These are phyloP conservation scores for Bradypus variegatus DNA, from an alignment of 2,797 vertebrate genomes.

Conservation along the genomic window DNA sequence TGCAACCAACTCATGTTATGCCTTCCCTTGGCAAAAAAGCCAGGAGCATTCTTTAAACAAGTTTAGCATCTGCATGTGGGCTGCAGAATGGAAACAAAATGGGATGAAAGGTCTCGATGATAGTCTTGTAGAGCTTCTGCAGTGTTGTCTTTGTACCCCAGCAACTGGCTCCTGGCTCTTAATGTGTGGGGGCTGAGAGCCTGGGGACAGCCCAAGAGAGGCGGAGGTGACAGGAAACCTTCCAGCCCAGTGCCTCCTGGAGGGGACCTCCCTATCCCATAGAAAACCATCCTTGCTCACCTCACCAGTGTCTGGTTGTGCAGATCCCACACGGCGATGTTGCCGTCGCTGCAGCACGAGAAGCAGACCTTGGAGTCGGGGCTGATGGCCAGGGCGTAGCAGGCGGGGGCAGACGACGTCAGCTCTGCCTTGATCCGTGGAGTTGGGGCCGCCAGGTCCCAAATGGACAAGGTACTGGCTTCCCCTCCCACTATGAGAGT, in stretches of 20 bases:
- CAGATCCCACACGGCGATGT: constrained; percentile 85
- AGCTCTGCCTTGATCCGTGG: constrained; percentile 84
- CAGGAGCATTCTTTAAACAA: not conserved
- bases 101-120: not conserved
- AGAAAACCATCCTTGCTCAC: constrained; percentile 66
- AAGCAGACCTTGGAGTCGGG: constrained; percentile 86
- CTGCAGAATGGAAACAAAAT: not conserved
- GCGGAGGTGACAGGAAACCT: not conserved
- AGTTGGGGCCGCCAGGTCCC: constrained; percentile 84
- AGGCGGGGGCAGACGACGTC: constrained; percentile 83
- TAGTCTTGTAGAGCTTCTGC: not conserved
- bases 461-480: constrained; percentile 84
- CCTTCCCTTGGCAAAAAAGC: not conserved
- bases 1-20: too few species aligned
- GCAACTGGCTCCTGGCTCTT: not conserved
- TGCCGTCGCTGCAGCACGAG: constrained; percentile 84
- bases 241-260: not conserved
- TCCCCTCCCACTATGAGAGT: constrained; percentile 84
- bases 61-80: not conserved
- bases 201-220: not conserved
- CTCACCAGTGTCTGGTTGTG: constrained; percentile 84
- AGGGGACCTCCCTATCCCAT: not conserved
- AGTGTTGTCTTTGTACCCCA: not conserved
- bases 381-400: constrained; percentile 84
- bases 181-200: not conserved